Conservation (phyloP, 2,113 vertebrate genomes). For the Corapipo altera region DNA sequence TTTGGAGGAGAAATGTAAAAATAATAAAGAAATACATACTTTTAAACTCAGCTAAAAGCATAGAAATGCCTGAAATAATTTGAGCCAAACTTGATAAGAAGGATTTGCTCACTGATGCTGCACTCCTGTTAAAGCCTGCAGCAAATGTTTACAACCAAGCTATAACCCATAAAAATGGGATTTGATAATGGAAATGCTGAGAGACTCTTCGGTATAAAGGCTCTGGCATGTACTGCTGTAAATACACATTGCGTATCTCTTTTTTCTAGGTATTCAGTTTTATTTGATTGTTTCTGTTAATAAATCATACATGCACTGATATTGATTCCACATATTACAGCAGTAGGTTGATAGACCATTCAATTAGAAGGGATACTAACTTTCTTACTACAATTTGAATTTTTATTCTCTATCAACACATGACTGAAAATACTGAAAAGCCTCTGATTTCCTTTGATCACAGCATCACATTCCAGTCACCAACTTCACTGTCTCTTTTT, state of each 20-base stretch:
- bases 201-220: slow-evolving; percentile 3
- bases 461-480: not conserved
- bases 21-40: not conserved
- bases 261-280: not conserved
- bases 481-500: not conserved
- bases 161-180: slow-evolving; percentile 50
- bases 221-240: slow-evolving; percentile 2
- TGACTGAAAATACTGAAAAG: not conserved
- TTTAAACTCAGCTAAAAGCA: not conserved
- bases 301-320: not conserved
- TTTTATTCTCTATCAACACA: not conserved
- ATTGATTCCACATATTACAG: not conserved
- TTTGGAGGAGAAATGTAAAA: not conserved
- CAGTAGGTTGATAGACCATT: not conserved
- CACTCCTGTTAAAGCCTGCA: slow-evolving; percentile 33
- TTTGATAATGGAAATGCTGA: slow-evolving; percentile 52
- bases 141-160: slow-evolving; percentile 39
- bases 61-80: slow-evolving; percentile 17
- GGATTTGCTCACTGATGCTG: slow-evolving; percentile 55
- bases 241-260: not conserved
- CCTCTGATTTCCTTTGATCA: not conserved
- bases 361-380: not conserved
- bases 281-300: slow-evolving; percentile 8
- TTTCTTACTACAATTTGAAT: not conserved
- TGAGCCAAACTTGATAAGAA: slow-evolving; percentile 16